Evolutionary conservation across 2,113 vertebrate species (phyloP).

Genomic region (Megalops atlanticus): DNA sequence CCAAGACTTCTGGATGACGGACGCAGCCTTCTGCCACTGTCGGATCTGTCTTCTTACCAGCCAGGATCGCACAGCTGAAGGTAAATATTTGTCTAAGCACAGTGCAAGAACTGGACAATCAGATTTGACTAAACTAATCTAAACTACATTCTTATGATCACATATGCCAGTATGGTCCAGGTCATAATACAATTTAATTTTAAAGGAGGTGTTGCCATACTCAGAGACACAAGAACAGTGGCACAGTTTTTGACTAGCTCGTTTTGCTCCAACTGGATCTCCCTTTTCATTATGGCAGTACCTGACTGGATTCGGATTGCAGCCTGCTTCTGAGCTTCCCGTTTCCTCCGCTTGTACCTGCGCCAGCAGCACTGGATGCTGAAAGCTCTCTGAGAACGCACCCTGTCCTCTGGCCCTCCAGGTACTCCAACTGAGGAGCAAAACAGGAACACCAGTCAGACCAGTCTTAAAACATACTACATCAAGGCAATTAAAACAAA

Average conservation of each 20-base stretch:
- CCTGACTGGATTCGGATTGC: constrained; percentile 89
- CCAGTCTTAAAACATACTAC: background rate
- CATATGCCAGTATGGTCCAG: background rate
- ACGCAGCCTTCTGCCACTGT: constrained; percentile 74
- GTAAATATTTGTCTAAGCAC: background rate
- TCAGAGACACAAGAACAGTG: no score
- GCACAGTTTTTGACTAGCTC: background rate
- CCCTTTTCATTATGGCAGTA: constrained; percentile 46
- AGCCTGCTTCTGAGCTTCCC: constrained; percentile 57
- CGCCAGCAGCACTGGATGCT: constrained; percentile 89
- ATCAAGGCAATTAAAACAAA: background rate
- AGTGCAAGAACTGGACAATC: background rate
- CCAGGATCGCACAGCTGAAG: constrained; percentile 84
- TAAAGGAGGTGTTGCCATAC: no score
- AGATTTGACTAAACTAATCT: background rate
- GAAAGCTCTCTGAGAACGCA: constrained; percentile 75
- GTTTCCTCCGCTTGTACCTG: constrained; percentile 62
- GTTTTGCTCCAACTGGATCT: background rate
- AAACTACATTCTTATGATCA: background rate
- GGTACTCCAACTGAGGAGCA: constrained; percentile 76
- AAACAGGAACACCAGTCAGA: background rate
- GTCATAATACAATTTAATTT: background rate
- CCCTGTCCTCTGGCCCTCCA: constrained; percentile 76
- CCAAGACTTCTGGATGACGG: constrained; percentile 77
- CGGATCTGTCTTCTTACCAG: constrained; percentile 73